Percentiles rank a stretch among this genome's conserved stretches.
These are phyloP conservation scores for Zelostemma sp. DNA, from an alignment of 1,140 invertebrate species.

Conservation along the genomic window DNA sequence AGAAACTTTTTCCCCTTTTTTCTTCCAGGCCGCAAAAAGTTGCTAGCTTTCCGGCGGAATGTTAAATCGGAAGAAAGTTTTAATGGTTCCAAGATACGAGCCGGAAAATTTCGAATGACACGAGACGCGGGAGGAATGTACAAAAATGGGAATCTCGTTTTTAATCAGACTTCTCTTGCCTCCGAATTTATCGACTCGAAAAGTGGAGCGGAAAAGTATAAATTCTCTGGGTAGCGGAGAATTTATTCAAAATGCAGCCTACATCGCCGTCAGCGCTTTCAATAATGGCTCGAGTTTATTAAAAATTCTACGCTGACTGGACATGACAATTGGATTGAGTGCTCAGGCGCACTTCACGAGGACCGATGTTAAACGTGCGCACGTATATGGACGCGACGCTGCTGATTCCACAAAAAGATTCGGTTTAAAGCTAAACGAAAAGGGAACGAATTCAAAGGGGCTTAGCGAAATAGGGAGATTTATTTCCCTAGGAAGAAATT, in stretches of 20 bases:
- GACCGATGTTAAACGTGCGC: neutral
- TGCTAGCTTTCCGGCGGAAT: neutral
- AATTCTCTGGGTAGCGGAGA: neutral
- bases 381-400: neutral
- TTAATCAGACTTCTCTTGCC: neutral
- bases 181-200: neutral
- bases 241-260: neutral
- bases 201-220: neutral
- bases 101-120: neutral
- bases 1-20: neutral
- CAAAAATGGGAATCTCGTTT: neutral
- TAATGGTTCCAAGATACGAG: slow-evolving; percentile 1
- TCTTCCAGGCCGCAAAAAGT: neutral
- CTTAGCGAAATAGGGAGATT: neutral
- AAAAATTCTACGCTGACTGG: slow-evolving; percentile 3
- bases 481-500: neutral
- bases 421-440: neutral
- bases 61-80: neutral
- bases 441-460: neutral
- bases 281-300: slow-evolving; percentile 1
- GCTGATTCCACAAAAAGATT: slow-evolving; percentile 1
- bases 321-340: neutral
- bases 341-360: neutral
- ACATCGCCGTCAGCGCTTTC: neutral
- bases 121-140: neutral